Percentiles rank a stretch among this genome's conserved stretches.
phyloP scores from a whole-genome alignment of 2,797 vertebrate genomes.

The Lacerta bilineata region DNA sequence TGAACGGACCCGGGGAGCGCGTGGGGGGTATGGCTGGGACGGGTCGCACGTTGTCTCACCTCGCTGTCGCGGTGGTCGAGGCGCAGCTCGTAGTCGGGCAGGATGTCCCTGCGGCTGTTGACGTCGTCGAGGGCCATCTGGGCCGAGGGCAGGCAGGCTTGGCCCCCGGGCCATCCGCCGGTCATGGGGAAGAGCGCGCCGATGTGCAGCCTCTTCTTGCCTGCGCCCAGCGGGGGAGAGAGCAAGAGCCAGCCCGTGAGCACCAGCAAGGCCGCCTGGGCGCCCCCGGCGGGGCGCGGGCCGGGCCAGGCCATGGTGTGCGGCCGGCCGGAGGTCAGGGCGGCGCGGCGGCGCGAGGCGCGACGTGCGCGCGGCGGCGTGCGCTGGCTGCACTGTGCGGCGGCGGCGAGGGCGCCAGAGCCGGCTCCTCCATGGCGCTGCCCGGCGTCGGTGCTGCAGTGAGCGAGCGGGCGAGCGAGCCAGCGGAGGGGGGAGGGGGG shows the following conservation, averaged over 20 bases:
- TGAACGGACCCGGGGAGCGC: not conserved
- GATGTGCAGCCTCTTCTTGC: constrained; percentile 93
- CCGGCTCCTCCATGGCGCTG: constrained; percentile 68
- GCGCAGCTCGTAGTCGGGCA: constrained; percentile 92
- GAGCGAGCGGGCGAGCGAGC: not conserved
- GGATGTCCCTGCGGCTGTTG: constrained; percentile 90
- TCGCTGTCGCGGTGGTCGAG: constrained; percentile 93
- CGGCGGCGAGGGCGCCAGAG: constrained; percentile 36
- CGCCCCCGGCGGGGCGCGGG: constrained; percentile 19
- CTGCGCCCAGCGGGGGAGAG: constrained; percentile 78
- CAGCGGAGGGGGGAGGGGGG: too few species aligned
- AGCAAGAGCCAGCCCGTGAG: constrained; percentile 62
- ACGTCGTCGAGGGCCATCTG: constrained; percentile 93
- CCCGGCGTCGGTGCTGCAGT: constrained; percentile 42
- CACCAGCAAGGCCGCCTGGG: constrained; percentile 37
- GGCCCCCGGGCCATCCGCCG: constrained; percentile 93
- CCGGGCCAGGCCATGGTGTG: constrained; percentile 54
- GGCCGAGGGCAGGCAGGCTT: constrained; percentile 91
- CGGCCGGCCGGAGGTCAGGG: constrained; percentile 64
- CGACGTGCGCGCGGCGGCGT: constrained; percentile 60
- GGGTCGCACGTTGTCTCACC: constrained; percentile 76
- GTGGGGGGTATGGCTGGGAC: too few species aligned
- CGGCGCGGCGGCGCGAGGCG: constrained; percentile 33
- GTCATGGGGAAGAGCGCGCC: constrained; percentile 96
- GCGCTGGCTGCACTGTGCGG: constrained; percentile 37